Evolutionary conservation across 1,140 invertebrate species (phyloP).

Genomic region (Papilio glaucus): DNA sequence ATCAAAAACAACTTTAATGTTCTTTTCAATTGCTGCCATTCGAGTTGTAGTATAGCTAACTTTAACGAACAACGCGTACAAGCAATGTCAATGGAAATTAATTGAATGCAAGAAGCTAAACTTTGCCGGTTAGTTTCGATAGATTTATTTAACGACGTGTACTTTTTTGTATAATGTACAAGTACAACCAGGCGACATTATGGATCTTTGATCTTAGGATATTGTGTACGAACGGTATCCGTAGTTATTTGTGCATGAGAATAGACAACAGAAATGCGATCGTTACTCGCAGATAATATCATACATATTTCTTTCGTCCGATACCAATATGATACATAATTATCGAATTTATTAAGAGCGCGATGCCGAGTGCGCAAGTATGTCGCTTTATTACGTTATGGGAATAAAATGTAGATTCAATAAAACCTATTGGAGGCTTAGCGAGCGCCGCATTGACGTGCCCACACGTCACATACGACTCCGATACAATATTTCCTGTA

Average conservation of each 20-base stretch:
- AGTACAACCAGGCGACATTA: too few species aligned
- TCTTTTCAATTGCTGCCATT: not conserved
- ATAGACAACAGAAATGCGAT: constrained; percentile 1
- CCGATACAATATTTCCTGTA: constrained; percentile 48
- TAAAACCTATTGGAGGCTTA: constrained; percentile 22
- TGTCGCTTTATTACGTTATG: constrained; percentile 9
- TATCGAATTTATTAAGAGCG: not conserved
- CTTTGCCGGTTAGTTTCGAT: too few species aligned
- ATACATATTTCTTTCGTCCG: not conserved
- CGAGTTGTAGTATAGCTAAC: too few species aligned
- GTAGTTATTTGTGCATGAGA: too few species aligned
- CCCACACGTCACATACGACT: constrained; percentile 44
- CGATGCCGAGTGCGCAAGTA: not conserved
- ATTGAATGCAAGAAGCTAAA: too few species aligned
- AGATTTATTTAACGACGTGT: too few species aligned
- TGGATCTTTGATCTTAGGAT: too few species aligned
- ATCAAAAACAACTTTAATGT: not conserved
- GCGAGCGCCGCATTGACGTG: constrained; percentile 41
- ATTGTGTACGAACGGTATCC: too few species aligned
- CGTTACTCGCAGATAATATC: not conserved
- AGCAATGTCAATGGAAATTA: too few species aligned
- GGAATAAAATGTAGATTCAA: constrained; percentile 26
- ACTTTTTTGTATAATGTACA: too few species aligned
- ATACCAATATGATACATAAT: not conserved
- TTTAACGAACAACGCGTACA: too few species aligned